Evolutionary conservation across 2,797 vertebrate genomes (phyloP).

Genomic region (Microctenopoma stevenorrisi): DNA sequence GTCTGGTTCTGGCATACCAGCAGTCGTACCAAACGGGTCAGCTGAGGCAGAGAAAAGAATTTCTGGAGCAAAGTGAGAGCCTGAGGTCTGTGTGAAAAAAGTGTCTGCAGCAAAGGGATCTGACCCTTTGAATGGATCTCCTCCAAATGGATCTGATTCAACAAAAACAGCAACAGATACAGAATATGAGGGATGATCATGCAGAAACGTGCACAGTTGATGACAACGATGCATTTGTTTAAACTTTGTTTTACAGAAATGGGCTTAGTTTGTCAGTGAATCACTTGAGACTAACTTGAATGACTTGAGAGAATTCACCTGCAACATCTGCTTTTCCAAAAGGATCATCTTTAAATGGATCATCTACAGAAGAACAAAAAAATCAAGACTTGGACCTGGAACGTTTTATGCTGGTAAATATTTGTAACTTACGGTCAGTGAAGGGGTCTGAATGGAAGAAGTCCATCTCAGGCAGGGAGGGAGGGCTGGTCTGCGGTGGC

Average conservation of each 20-base stretch:
- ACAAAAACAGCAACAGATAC: slow-evolving; percentile 15
- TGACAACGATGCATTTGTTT: neutral
- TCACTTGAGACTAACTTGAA: neutral
- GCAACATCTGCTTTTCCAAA: slow-evolving; percentile 90
- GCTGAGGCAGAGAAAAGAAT: slow-evolving; percentile 88
- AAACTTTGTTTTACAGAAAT: neutral
- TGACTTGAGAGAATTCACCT: slow-evolving; percentile 78
- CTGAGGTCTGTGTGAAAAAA: slow-evolving; percentile 90
- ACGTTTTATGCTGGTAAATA: no score
- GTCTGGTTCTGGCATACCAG: slow-evolving; percentile 71
- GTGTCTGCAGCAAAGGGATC: slow-evolving; percentile 95
- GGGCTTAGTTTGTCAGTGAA: neutral
- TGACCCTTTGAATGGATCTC: slow-evolving; percentile 96
- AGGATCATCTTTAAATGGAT: slow-evolving; percentile 97
- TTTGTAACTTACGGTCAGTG: slow-evolving; percentile 89
- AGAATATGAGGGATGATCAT: slow-evolving; percentile 1
- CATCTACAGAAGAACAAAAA: slow-evolving; percentile 79
- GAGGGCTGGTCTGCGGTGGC: slow-evolving; percentile 81
- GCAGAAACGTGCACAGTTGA: neutral
- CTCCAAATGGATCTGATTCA: slow-evolving; percentile 91
- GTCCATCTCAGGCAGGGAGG: slow-evolving; percentile 87
- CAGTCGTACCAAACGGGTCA: slow-evolving; percentile 76
- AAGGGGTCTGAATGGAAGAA: slow-evolving; percentile 98
- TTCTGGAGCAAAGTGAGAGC: slow-evolving; percentile 82
- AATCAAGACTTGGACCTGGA: neutral